Evolutionary conservation across 2,797 vertebrate genomes (phyloP), one percentile per base, ranked within the genome.

Genomic region (Chelidonichthys spinosus): DNA sequence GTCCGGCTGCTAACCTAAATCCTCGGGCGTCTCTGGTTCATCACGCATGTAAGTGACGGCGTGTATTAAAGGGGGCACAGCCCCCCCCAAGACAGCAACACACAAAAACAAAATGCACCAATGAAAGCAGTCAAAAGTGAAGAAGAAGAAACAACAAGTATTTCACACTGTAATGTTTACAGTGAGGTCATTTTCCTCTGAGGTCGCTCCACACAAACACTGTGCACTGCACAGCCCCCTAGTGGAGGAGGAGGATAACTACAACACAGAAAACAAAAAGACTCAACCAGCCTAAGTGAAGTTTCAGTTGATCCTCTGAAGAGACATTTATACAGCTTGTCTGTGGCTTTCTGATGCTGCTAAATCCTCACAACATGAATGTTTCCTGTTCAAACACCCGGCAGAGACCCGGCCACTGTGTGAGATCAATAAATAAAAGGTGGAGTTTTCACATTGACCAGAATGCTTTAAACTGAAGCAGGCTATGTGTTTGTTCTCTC

Each of bases 161-260:
- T 15, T 52, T 58, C 44, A 68, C 70, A 65, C 63, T 53, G 72
- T 35, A 17, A n/a, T 39, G 63, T 50, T 63, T 55, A 64, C 77
- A 78, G 77, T 33, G 44, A 79, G 52, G 59, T 63, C 32, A 36
- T 63, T 67, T 25, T 70, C 69, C 66, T 79, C 35, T 78, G 69
- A 81, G 65, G 49, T 71, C 63, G 75, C 59, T 73, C 50, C 56
- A 78, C 90, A 92, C 90, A 93, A 88, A 93, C 71, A 89, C 94
- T 91, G 85, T 95, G 97, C 95, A 94, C 97, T 89, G 97, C 97
- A 97, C 94, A 92, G 95, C 89, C 89, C 89, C 84, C 76, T 82
- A 83, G 76, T 82, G 82, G 76, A 70, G 82, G 84, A 79, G 69
- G 53, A 46, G n/a, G 44, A 39, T 69, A 11, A 56, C 61, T 40